These are phyloP conservation scores for Spodoptera littoralis DNA, from an alignment of 2,888 invertebrate species.

Conservation along the genomic window DNA sequence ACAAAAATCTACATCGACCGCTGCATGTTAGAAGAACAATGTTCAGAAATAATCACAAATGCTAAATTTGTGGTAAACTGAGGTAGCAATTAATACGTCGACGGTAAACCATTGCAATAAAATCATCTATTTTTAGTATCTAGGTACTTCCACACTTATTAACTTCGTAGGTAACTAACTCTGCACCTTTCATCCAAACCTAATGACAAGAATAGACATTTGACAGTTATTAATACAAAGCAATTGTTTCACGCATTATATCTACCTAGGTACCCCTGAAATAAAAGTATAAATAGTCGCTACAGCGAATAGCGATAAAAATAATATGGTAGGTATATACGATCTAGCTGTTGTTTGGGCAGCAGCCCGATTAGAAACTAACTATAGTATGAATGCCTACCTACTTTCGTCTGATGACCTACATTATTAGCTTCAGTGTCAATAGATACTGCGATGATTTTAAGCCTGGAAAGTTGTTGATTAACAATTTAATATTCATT, in stretches of 20 bases:
- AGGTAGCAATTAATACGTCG: slow-evolving; percentile 10
- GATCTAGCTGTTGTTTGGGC: slow-evolving; percentile 53
- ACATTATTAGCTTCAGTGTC: slow-evolving; percentile 32
- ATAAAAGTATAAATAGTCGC: slow-evolving; percentile 79
- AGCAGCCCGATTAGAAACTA: slow-evolving; percentile 51
- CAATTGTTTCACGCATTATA: slow-evolving; percentile 64
- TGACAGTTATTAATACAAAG: slow-evolving; percentile 67
- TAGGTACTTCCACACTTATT: slow-evolving; percentile 5
- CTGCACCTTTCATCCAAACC: slow-evolving; percentile 18
- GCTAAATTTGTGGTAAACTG: neutral
- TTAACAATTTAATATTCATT: neutral
- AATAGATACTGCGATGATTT: slow-evolving; percentile 2
- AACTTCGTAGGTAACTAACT: slow-evolving; percentile 16
- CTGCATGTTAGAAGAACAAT: slow-evolving; percentile 7
- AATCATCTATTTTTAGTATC: slow-evolving; percentile 22
- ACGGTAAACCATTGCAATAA: slow-evolving; percentile 4
- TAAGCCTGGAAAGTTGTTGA: neutral
- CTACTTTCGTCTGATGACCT: slow-evolving; percentile 31
- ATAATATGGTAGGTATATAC: slow-evolving; percentile 61
- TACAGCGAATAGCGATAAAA: slow-evolving; percentile 77
- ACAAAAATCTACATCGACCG: slow-evolving; percentile 6
- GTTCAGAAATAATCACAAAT: slow-evolving; percentile 22
- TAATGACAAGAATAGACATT: slow-evolving; percentile 55
- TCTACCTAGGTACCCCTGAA: slow-evolving; percentile 63
- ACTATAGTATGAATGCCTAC: slow-evolving; percentile 39